A percentile compares a stretch with the other conserved stretches of the same genome.
Conservation (phyloP, 92 coral and sea anemone genomes). For the Porites rus region DNA sequence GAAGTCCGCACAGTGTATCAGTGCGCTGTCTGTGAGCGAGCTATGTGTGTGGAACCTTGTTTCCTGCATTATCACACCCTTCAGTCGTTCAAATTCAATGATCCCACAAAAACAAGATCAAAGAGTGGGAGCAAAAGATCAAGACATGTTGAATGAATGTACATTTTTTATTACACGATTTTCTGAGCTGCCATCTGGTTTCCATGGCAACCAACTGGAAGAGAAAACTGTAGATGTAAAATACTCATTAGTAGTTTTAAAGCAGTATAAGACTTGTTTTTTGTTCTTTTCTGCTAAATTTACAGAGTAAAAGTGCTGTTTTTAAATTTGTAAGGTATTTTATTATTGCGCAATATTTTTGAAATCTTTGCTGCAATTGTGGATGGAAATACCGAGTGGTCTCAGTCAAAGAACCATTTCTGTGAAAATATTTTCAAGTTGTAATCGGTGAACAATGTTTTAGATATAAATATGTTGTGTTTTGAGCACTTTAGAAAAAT, state of each 20-base stretch:
- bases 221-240: background rate
- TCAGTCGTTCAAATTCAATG: slow-evolving; percentile 29
- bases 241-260: background rate
- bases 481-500: slow-evolving; percentile 14
- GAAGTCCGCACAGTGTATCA: slow-evolving; percentile 36
- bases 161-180: background rate
- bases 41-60: slow-evolving; percentile 50
- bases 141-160: slow-evolving; percentile 5
- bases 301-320: slow-evolving; percentile 10
- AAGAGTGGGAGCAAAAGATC: slow-evolving; percentile 20
- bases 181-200: background rate
- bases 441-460: slow-evolving; percentile 15
- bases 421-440: background rate
- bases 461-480: background rate
- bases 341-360: slow-evolving; percentile 5
- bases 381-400: background rate
- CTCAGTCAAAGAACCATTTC: background rate
- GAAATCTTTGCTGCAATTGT: background rate
- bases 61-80: slow-evolving; percentile 42
- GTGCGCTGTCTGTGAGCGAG: slow-evolving; percentile 49
- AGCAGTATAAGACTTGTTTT: background rate
- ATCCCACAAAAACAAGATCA: slow-evolving; percentile 25
- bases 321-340: slow-evolving; percentile 2
- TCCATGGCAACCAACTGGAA: slow-evolving; percentile 24
- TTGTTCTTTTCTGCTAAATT: background rate